Percentiles rank a stretch among this genome's conserved stretches.
Evolutionary conservation across 2,113 vertebrate genomes (phyloP).

Genomic region (Daubentonia madagascariensis): DNA sequence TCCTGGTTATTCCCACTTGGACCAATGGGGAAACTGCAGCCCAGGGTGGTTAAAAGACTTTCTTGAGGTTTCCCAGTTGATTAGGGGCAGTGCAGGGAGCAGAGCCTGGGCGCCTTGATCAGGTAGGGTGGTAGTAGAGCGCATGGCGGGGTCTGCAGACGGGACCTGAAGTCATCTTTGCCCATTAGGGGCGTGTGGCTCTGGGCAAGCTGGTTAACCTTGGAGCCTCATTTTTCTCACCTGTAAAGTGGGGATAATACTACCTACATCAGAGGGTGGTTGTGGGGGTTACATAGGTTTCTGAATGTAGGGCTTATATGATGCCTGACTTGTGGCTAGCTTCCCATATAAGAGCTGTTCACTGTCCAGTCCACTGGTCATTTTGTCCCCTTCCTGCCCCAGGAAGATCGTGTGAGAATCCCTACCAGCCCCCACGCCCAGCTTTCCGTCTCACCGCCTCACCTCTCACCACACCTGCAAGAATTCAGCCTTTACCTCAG

Average conservation of each 20-base stretch:
- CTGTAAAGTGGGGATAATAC: background rate
- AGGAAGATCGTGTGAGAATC: background rate
- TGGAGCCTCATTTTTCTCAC: background rate
- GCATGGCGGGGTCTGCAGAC: accelerated
- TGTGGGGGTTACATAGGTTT: background rate
- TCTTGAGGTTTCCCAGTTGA: background rate
- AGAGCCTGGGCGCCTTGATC: background rate
- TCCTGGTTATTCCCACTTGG: background rate
- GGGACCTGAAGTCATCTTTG: background rate
- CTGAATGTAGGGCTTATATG: background rate
- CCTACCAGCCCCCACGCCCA: accelerated
- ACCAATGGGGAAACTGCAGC: background rate
- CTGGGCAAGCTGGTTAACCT: background rate
- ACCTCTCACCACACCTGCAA: background rate
- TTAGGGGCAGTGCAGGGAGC: background rate
- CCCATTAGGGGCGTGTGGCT: background rate
- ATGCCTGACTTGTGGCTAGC: background rate
- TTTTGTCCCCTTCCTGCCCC: background rate
- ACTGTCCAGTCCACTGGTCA: background rate
- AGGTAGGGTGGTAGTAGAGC: background rate
- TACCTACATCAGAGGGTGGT: background rate
- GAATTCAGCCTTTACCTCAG: background rate
- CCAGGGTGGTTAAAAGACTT: background rate
- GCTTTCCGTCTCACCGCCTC: background rate
- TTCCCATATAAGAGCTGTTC: background rate